These are phyloP conservation scores for Harpalus rufipes DNA, from an alignment of 2,888 invertebrate species.

Conservation along the genomic window DNA sequence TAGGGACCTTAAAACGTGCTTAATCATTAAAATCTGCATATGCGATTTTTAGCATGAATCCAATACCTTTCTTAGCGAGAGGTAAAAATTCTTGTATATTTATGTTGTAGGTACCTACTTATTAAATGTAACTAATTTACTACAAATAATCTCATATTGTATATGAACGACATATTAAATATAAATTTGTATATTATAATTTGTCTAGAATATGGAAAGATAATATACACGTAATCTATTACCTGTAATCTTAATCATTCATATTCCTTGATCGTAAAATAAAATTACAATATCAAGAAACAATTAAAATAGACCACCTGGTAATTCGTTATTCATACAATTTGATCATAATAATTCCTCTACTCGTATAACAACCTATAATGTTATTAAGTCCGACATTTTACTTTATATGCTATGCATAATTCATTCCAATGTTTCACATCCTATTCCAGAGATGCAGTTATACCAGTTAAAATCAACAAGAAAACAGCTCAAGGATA, in stretches of 20 bases:
- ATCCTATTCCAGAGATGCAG: constrained; percentile 1
- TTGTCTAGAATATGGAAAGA: background rate
- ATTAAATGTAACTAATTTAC: no score
- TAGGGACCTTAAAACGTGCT: no score
- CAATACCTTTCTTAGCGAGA: no score
- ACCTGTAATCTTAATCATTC: background rate
- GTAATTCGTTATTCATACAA: constrained; percentile 17
- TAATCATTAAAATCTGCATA: no score
- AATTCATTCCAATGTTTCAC: constrained; percentile 8
- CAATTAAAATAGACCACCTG: constrained; percentile 32
- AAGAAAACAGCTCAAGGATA: constrained; percentile 44
- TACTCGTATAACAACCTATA: background rate
- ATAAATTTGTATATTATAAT: background rate
- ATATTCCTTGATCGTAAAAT: background rate
- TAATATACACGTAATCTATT: background rate
- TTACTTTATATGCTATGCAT: constrained; percentile 8
- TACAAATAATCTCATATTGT: no score
- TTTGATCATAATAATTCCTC: constrained; percentile 14
- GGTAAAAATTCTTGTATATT: no score
- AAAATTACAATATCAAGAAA: background rate
- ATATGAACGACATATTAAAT: background rate
- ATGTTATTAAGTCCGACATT: constrained; percentile 15
- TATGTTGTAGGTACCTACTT: no score
- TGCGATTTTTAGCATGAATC: no score
- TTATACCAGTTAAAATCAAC: constrained; percentile 27